Conservation (phyloP, 2,888 invertebrate species). For the Nudaria mundana region DNA sequence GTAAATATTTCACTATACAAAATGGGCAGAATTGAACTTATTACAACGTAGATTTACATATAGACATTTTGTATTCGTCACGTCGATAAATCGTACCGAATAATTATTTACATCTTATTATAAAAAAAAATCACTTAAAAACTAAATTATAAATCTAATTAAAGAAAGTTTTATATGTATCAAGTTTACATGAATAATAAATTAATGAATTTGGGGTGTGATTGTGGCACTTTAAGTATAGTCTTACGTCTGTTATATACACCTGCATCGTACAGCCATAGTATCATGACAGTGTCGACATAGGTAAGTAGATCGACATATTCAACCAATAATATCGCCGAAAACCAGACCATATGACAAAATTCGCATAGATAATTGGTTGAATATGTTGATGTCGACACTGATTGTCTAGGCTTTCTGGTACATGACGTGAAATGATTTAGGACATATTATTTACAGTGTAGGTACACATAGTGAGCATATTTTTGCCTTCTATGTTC, state of each 20-base stretch:
- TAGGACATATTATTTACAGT: constrained; percentile 62
- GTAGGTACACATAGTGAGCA: constrained; percentile 57
- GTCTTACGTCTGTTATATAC: constrained; percentile 56
- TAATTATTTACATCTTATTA: constrained; percentile 75
- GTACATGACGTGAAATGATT: constrained; percentile 44
- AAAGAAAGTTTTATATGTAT: constrained; percentile 64
- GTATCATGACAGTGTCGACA: too few relatives aligned
- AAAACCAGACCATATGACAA: too few relatives aligned
- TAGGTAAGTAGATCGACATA: too few relatives aligned
- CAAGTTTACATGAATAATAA: constrained; percentile 73
- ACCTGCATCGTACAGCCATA: too few relatives aligned
- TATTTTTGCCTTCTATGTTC: constrained; percentile 60
- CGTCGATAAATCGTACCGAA: constrained; percentile 38
- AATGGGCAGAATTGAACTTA: constrained; percentile 5
- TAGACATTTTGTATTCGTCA: constrained; percentile 37
- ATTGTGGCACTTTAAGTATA: constrained; percentile 63
- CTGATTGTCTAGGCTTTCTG: too few relatives aligned
- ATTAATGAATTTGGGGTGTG: constrained; percentile 73
- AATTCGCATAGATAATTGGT: too few relatives aligned
- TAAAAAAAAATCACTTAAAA: constrained; percentile 52
- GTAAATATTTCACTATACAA: constrained; percentile 1
- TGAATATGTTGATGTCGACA: too few relatives aligned
- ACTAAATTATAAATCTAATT: constrained; percentile 70
- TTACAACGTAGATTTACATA: constrained; percentile 22
- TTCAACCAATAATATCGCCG: too few relatives aligned